Evolutionary conservation across 2,797 vertebrate genomes (phyloP).

Genomic region (Rhadinocentrus ornatus): DNA sequence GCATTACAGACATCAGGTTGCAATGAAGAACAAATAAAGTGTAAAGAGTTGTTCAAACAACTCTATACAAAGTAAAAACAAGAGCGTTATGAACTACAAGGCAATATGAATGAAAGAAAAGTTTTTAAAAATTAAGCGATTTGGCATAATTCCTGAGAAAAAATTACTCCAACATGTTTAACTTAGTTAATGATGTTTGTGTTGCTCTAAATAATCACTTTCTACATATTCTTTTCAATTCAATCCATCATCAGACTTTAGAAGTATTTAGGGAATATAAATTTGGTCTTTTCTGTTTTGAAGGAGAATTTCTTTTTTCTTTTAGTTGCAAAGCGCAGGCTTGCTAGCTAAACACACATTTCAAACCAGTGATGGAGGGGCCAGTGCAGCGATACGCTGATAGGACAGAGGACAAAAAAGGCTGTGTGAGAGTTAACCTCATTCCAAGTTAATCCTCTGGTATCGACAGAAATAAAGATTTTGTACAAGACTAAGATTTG

Average conservation of each 20-base stretch:
- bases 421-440: conserved; percentile 64
- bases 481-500: conserved; percentile 16
- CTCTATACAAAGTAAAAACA: conserved; percentile 6
- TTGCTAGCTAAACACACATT: conserved; percentile 83
- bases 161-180: conserved; percentile 13
- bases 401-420: conserved; percentile 76
- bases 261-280: conserved; percentile 15
- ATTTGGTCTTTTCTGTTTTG: conserved; percentile 70
- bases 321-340: conserved; percentile 77
- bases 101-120: conserved; percentile 39
- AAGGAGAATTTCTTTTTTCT: conserved; percentile 28
- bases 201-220: background rate
- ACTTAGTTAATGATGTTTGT: background rate
- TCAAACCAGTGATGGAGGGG: conserved; percentile 81
- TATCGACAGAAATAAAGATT: conserved; percentile 14
- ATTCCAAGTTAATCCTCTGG: conserved; percentile 34
- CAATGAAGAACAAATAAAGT: background rate
- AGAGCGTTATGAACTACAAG: background rate
- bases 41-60: background rate
- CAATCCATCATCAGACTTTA: conserved; percentile 1
- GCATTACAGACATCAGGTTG: background rate
- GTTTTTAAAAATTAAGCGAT: conserved; percentile 52
- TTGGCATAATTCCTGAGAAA: conserved; percentile 37
- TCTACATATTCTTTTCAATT: conserved; percentile 10
- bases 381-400: conserved; percentile 80